Conservation (phyloP, 2,113 vertebrate genomes). For the Leuciscus idus region DNA sequence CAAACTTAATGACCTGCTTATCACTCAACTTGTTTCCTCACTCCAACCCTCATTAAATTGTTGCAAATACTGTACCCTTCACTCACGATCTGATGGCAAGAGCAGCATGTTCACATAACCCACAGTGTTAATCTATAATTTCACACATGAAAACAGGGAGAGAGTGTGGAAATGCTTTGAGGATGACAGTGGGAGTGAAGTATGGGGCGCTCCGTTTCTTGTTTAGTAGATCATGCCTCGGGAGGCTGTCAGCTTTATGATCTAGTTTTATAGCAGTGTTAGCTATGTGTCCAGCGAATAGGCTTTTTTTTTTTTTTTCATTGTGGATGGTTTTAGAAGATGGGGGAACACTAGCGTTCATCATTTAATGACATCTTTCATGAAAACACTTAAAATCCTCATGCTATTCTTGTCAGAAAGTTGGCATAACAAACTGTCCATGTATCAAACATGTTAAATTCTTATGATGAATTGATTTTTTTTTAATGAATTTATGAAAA, state of each 20-base stretch:
- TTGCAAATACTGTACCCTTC: not conserved
- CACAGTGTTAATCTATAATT: not conserved
- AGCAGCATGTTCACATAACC: not conserved
- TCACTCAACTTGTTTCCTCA: conserved; percentile 26
- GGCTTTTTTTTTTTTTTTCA: not conserved
- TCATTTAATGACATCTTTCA: not conserved
- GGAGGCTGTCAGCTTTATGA: conserved; percentile 57
- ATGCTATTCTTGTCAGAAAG: not conserved
- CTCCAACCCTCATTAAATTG: conserved; percentile 27
- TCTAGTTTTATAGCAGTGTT: conserved; percentile 47
- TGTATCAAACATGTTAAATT: not conserved
- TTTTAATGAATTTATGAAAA: not conserved
- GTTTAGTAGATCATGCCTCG: conserved; percentile 40
- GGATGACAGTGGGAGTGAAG: conserved; percentile 26
- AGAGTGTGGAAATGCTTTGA: conserved; percentile 4
- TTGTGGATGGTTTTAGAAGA: conserved; percentile 9
- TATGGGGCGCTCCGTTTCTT: not conserved
- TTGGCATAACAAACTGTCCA: not conserved
- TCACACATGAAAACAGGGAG: not conserved
- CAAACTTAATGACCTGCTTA: conserved; percentile 40
- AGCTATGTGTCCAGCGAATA: conserved; percentile 35
- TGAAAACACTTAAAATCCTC: not conserved
- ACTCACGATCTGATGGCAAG: not conserved
- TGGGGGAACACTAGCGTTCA: not conserved
- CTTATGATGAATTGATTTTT: not conserved